Evolutionary conservation across 2,888 invertebrate genomes (phyloP), one percentile per base, ranked within the genome.

Genomic region (Rotaria magnacalcarata): DNA sequence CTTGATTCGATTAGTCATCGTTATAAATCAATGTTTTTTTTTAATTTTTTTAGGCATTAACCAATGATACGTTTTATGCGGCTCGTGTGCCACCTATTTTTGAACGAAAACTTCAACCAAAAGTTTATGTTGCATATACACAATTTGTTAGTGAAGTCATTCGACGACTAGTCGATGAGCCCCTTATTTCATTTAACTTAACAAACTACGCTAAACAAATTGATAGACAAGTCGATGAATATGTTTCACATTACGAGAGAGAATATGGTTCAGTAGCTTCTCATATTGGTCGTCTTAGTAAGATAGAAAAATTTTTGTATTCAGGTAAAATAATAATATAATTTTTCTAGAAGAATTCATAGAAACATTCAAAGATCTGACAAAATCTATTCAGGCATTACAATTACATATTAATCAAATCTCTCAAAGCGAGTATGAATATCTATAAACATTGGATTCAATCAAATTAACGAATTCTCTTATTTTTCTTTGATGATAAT

Each of bases 1-100:
- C 8, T 47, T 47, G 47, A 47, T 47, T 47, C 11, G 8, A 47
- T 47, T 47, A 0, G 7, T 47, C 11, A 47, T 47, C 47, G 11
- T 47, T 11, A 52, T 11, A 16, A 52, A 16, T 52, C 16, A 52
- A 27, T 60, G 14, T 0, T 60, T 60, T 60, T 4, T 52, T 2
- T n/a, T n/a, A n/a, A n/a, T n/a, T 60, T 60, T 60, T 7, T 11
- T 27, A 60, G 60, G n/a, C 14, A 27, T 7, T 60, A 75, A 19
- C 75, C 21, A 75, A 75, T 41, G 43, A 75, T 75, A 75, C 43
- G 43, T 75, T 75, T 41, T 75, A 75, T 75, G 19, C 43, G 21
- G 2, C 4, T 19, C 5, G 24, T 43, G 16, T 19, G 21, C 5
- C 41, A 2, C 1, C 14, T n/a, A 11, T 2, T 60, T 7, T 16